Evolutionary conservation across 1,140 invertebrate genomes (phyloP), one percentile per base, ranked within the genome.

Genomic region (Ceratoteleas bidentatus): DNA sequence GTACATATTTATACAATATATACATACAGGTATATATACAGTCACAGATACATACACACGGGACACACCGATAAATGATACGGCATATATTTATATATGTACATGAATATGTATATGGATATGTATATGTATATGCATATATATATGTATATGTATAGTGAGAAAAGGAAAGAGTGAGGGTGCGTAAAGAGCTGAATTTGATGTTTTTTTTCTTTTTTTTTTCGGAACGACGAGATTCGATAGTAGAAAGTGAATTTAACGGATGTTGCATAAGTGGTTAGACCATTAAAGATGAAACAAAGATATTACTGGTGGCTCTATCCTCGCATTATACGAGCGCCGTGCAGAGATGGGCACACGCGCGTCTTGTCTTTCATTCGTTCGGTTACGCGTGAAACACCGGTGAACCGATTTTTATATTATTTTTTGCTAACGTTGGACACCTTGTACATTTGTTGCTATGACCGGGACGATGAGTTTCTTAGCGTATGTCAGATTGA

Each of bases 1-100:
- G 88, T 90, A 89, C 86, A 90, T 90, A 89, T 88, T 90, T 90
- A 89, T 89, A 85, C 85, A 83, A 81, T 86, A 86, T 86, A 87
- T 85, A 85, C 77, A 82, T 81, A 78, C 76, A 85, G 64, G 83
- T 85, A 77, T 87, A 86, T 83, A 87, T 84, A 88, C 81, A 84
- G 80, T 6, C 54, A 66, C 50, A 9, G 6, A 69, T 69, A 69
- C 66, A 73, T 40, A 70, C 57, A 76, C 54, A 86, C 81, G 6
- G 36, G 9, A 87, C 81, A 84, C 83, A 86, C 81, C 85, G 78
- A 86, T 86, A 36, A 77, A 87, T 69, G 3, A 72, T 36, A 32
- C 7, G 14, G 33, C 57, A 76, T 65, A 87, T 84, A 85, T 77
- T 72, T 72, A 86, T 84, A 87, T 85, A 85, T 38, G 86, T 86